Evolutionary conservation across 1,140 invertebrate genomes (phyloP).

Genomic region (Drosophila kikkawai): DNA sequence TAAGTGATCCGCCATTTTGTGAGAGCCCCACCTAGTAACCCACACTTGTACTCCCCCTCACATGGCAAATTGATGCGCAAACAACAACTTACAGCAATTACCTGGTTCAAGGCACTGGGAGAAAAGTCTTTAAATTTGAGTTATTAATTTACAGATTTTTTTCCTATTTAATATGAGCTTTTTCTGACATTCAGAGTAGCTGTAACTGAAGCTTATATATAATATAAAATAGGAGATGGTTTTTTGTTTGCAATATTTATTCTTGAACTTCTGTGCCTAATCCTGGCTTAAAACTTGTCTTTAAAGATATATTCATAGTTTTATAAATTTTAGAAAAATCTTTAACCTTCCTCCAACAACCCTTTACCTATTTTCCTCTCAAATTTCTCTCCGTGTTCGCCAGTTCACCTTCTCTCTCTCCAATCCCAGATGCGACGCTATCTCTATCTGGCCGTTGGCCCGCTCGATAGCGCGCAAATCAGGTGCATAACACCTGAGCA

Average conservation of each 20-base stretch:
- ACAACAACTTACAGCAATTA: slow-evolving; percentile 59
- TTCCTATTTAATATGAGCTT: too few species aligned
- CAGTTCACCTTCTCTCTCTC: slow-evolving; percentile 27
- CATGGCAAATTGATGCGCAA: slow-evolving; percentile 44
- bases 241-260: neutral
- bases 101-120: slow-evolving; percentile 20
- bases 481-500: slow-evolving; percentile 82
- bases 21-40: slow-evolving; percentile 25
- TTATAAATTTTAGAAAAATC: neutral
- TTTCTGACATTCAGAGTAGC: neutral
- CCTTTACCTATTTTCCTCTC: neutral
- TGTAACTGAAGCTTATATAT: neutral
- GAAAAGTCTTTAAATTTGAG: neutral
- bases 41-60: slow-evolving; percentile 15
- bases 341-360: neutral
- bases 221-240: neutral
- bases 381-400: slow-evolving; percentile 3
- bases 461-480: slow-evolving; percentile 72
- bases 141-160: neutral
- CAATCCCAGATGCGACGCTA: slow-evolving; percentile 34
- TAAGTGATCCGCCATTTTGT: slow-evolving; percentile 37
- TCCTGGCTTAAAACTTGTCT: neutral
- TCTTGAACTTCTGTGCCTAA: neutral
- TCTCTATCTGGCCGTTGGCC: slow-evolving; percentile 61
- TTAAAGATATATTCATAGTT: neutral